Conservation (phyloP, 2,113 vertebrate species). For the Heloderma charlesbogerti region DNA sequence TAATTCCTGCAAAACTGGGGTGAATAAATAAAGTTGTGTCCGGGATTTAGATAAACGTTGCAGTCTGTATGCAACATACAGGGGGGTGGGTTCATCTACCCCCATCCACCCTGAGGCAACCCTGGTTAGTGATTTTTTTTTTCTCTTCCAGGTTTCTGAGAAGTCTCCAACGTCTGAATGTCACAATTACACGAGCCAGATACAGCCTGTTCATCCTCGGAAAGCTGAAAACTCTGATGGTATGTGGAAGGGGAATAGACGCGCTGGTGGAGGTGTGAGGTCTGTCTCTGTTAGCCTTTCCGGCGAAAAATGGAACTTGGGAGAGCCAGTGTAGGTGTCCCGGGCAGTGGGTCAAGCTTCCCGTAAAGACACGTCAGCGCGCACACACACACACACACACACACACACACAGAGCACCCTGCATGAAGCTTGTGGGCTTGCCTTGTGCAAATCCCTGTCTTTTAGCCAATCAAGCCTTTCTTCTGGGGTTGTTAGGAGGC, state of each 20-base stretch:
- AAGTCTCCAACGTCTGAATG: slow-evolving; percentile 86
- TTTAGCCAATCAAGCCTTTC: too few relatives aligned
- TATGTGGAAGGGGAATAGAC: slow-evolving; percentile 59
- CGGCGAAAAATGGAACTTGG: not conserved
- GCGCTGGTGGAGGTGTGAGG: rapidly evolving
- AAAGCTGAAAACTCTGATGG: slow-evolving; percentile 83
- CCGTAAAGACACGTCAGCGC: not conserved
- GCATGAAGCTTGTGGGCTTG: too few relatives aligned
- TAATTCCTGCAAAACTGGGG: not conserved
- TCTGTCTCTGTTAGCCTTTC: too few relatives aligned
- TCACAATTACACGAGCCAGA: slow-evolving; percentile 87
- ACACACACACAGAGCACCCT: too few relatives aligned
- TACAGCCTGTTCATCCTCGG: slow-evolving; percentile 90
- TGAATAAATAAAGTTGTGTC: too few relatives aligned
- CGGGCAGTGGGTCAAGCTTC: not conserved
- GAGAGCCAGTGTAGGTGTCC: not conserved
- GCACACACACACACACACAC: too few relatives aligned
- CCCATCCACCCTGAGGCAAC: not conserved
- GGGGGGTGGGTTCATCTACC: not conserved
- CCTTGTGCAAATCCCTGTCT: too few relatives aligned
- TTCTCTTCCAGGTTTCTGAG: slow-evolving; percentile 81
- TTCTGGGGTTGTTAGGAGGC: too few relatives aligned
- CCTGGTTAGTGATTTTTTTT: slow-evolving; percentile 15
- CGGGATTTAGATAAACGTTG: not conserved
- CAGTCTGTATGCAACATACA: too few relatives aligned